A percentile compares a stretch with the other conserved stretches of the same genome.
Conservation (phyloP, 1,140 invertebrate genomes). For the Neocloeon triangulifer region DNA sequence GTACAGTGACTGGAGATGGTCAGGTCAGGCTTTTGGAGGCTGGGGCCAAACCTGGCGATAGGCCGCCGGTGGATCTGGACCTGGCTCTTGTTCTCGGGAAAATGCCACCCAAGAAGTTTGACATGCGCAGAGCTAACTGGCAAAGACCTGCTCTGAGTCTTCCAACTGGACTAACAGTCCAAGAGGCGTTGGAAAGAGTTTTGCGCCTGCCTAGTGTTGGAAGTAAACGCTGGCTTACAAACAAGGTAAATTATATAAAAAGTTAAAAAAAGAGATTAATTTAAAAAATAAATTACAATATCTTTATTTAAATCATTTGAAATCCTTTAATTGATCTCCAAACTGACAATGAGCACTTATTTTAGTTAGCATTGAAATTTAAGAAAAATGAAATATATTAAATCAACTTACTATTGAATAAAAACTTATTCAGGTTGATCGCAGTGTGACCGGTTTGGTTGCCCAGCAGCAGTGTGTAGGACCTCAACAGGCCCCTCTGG, state of each 20-base stretch:
- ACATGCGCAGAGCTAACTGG: too few species aligned
- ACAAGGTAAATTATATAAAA: conserved; percentile 31
- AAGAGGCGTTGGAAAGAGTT: conserved; percentile 52
- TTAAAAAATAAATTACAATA: too few species aligned
- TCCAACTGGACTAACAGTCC: conserved; percentile 27
- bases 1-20: conserved; percentile 69
- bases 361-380: too few species aligned
- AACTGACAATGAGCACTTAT: too few species aligned
- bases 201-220: conserved; percentile 73
- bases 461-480: conserved; percentile 97
- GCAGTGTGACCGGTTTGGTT: conserved; percentile 86
- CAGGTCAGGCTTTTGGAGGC: conserved; percentile 31
- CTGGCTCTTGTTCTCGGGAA: conserved; percentile 74
- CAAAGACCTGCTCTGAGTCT: conserved; percentile 29
- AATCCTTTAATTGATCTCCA: too few species aligned
- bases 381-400: too few species aligned
- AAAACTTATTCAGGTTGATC: conserved; percentile 48
- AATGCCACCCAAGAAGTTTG: too few species aligned
- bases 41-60: too few species aligned
- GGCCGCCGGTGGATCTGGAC: conserved; percentile 64
- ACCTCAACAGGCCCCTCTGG: conserved; percentile 80
- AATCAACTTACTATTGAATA: too few species aligned
- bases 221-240: conserved; percentile 89
- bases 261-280: too few species aligned
- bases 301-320: too few species aligned